These are phyloP conservation scores for Chelonoidis abingdonii DNA, from an alignment of 2,113 vertebrate species.

Conservation along the genomic window DNA sequence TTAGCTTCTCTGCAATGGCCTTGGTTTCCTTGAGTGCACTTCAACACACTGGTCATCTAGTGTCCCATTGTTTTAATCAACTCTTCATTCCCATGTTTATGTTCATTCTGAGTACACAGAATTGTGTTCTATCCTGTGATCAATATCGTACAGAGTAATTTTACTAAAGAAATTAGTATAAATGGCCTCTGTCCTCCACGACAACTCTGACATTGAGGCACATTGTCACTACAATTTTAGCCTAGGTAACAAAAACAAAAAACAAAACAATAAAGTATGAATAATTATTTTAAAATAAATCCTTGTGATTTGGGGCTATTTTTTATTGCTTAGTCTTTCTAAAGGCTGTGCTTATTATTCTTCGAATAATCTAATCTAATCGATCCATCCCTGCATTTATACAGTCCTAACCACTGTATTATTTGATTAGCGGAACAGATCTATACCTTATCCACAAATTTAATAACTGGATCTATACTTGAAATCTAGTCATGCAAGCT, in stretches of 20 bases:
- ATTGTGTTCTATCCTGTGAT: background rate
- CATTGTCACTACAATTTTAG: background rate
- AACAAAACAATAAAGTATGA: constrained; percentile 1
- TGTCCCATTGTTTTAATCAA: background rate
- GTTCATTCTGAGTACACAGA: constrained; percentile 11
- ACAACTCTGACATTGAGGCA: background rate
- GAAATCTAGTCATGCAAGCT: constrained; percentile 61
- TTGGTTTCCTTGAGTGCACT: background rate
- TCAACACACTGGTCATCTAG: background rate
- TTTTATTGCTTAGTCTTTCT: constrained; percentile 69
- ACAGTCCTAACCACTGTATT: constrained; percentile 57
- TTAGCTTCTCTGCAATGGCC: background rate
- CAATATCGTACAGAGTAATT: background rate
- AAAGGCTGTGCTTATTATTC: constrained; percentile 57
- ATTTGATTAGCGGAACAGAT: constrained; percentile 65
- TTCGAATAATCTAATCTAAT: constrained; percentile 71
- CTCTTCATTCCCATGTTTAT: background rate
- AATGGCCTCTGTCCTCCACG: constrained; percentile 6
- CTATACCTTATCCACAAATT: constrained; percentile 72
- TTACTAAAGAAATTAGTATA: background rate
- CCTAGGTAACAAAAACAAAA: constrained; percentile 15
- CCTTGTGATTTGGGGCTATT: constrained; percentile 34
- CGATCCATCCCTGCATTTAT: constrained; percentile 57
- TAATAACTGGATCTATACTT: constrained; percentile 74
- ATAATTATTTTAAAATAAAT: constrained; percentile 49